Evolutionary conservation across 92 coral and sea anemone species (phyloP).

Genomic region (Zoanthus sociatus): DNA sequence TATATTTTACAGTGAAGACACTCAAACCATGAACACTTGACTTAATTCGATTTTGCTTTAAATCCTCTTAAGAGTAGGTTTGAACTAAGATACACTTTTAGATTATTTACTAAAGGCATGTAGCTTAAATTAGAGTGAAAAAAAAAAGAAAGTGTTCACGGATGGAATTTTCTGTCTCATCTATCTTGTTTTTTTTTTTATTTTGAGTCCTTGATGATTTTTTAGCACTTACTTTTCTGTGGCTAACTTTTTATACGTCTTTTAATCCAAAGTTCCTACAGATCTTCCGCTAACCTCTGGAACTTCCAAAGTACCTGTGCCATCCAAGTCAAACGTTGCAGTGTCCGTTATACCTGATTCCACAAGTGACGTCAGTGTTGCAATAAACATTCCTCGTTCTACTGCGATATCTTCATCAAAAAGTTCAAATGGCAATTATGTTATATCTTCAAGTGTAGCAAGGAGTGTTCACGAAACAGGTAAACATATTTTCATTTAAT

Average conservation of each 20-base stretch:
- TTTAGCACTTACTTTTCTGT: neutral
- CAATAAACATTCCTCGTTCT: neutral
- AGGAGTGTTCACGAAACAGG: conserved; percentile 10
- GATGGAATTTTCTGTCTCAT: too few relatives aligned
- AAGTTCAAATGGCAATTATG: neutral
- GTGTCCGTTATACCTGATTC: conserved; percentile 32
- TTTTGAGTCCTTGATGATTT: neutral
- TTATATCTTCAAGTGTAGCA: neutral
- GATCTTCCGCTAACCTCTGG: conserved; percentile 19
- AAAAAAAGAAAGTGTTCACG: too few relatives aligned
- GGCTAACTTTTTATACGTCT: neutral
- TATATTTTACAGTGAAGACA: too few relatives aligned
- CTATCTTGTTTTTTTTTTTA: neutral
- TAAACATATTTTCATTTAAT: too few relatives aligned
- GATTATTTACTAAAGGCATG: too few relatives aligned
- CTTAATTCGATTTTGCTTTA: too few relatives aligned
- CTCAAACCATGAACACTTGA: too few relatives aligned
- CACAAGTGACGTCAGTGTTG: conserved; percentile 2
- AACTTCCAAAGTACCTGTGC: neutral
- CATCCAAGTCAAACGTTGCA: conserved; percentile 2
- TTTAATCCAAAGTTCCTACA: neutral
- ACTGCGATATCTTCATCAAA: neutral
- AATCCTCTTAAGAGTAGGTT: too few relatives aligned
- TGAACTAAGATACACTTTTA: too few relatives aligned
- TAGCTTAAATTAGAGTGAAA: too few relatives aligned